Evolutionary conservation across 2,113 vertebrate genomes (phyloP).

Genomic region (Motacilla alba): DNA sequence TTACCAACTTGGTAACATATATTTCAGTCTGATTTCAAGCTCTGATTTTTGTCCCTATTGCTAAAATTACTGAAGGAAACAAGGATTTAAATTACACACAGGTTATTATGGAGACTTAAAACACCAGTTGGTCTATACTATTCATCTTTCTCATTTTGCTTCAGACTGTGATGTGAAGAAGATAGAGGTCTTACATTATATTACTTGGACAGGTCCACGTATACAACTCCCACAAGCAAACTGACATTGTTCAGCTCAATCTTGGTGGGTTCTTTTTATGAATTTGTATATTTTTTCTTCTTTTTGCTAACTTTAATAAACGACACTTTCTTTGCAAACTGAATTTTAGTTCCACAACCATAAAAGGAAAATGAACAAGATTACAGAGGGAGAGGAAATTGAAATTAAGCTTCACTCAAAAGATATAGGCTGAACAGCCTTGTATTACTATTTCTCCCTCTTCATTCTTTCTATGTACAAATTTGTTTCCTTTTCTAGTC

Average conservation of each 20-base stretch:
- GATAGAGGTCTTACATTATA: not conserved
- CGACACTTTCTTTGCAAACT: not conserved
- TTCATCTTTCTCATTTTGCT: not conserved
- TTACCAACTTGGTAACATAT: slow-evolving; percentile 3
- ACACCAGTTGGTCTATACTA: not conserved
- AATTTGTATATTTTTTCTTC: not conserved
- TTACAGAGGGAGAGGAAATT: fast-evolving
- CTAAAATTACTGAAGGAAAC: slow-evolving; percentile 17
- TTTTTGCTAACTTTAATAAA: not conserved
- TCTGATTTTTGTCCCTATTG: not conserved
- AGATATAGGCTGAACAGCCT: not conserved
- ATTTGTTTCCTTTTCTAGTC: not conserved
- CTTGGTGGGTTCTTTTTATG: not conserved
- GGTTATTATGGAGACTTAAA: not conserved
- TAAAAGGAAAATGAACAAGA: not conserved
- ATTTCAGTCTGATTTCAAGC: not conserved
- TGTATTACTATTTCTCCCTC: not conserved
- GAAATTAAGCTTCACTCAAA: not conserved
- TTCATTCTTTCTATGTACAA: not conserved
- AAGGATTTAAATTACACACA: slow-evolving; percentile 13
- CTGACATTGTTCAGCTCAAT: not conserved
- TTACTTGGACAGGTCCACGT: not conserved
- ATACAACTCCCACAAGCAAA: not conserved
- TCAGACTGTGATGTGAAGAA: not conserved
- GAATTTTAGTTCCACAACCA: not conserved